A percentile compares a stretch with the other conserved stretches of the same genome.
These are phyloP conservation scores for Scomber scombrus DNA, from an alignment of 2,113 vertebrate species.

Conservation along the genomic window DNA sequence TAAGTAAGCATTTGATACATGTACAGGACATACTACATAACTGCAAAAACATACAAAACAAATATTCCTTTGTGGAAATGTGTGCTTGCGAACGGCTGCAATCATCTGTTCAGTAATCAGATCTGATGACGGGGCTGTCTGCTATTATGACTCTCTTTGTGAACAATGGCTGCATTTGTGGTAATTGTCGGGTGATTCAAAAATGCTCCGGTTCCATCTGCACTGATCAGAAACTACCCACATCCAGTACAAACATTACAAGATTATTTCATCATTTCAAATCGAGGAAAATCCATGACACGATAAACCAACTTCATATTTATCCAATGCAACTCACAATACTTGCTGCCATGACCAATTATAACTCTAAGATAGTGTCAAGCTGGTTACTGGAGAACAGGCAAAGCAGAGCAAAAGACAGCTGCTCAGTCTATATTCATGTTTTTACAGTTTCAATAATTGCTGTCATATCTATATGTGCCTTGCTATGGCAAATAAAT, in stretches of 20 bases:
- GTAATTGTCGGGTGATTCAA: slow-evolving; percentile 8
- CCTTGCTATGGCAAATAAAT: not conserved
- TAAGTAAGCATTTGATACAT: not conserved
- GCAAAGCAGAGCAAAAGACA: not conserved
- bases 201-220: not conserved
- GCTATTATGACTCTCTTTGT: not conserved
- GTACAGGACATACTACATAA: not conserved
- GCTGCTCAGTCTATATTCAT: not conserved
- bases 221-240: not conserved
- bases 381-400: not conserved
- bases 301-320: slow-evolving; percentile 18
- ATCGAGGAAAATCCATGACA: not conserved
- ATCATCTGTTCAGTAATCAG: not conserved
- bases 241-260: slow-evolving; percentile 20
- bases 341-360: not conserved
- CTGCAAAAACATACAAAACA: not conserved
- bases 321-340: not conserved
- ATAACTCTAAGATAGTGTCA: not conserved
- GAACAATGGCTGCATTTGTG: not conserved
- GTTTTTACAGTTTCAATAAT: not conserved
- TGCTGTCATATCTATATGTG: not conserved
- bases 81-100: rapidly evolving
- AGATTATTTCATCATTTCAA: slow-evolving; percentile 48
- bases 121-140: not conserved
- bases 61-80: not conserved